Evolutionary conservation across 2,113 vertebrate genomes (phyloP).

Genomic region (Tricholaema leucomelas): DNA sequence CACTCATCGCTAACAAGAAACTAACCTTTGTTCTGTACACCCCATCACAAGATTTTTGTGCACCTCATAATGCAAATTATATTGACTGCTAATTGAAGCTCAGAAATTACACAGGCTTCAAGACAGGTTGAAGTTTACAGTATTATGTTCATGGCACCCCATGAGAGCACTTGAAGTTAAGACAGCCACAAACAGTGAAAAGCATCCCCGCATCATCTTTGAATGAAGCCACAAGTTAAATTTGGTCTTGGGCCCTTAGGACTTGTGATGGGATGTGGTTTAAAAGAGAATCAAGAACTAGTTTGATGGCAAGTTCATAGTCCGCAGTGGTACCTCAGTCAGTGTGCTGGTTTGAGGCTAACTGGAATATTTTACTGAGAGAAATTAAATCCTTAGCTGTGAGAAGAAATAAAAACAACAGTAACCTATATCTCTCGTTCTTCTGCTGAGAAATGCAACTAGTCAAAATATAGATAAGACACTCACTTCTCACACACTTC

Average conservation of each 20-base stretch:
- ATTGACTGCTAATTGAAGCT: background rate
- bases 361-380: too few species aligned
- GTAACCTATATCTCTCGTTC: too few species aligned
- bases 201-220: background rate
- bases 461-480: too few species aligned
- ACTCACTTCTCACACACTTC: too few species aligned
- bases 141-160: background rate
- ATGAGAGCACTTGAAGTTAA: background rate
- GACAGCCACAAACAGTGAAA: background rate
- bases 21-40: background rate
- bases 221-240: background rate
- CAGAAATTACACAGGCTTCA: background rate
- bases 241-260: background rate
- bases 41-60: background rate
- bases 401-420: too few species aligned
- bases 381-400: too few species aligned
- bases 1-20: background rate
- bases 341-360: too few species aligned
- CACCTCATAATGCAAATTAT: background rate
- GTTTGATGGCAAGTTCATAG: background rate
- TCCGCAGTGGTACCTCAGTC: background rate
- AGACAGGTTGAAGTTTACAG: background rate
- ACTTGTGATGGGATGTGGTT: background rate
- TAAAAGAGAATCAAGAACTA: background rate
- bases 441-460: too few species aligned